Evolutionary conservation across 2,797 vertebrate species (phyloP).

Genomic region (Mionectes olivaceus): DNA sequence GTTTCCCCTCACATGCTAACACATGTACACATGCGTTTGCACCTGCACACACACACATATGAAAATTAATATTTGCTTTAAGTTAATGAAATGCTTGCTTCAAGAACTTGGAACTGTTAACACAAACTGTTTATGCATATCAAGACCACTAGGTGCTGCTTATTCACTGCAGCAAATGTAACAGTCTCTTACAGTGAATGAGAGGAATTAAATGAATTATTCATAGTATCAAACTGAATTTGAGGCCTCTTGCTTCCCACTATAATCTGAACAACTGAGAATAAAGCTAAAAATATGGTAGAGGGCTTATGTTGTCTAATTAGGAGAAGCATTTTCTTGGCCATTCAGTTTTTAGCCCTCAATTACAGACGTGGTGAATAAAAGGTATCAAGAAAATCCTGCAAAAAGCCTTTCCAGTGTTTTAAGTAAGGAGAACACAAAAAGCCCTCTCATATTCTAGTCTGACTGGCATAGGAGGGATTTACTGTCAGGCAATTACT

Average conservation of each 20-base stretch:
- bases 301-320: neutral
- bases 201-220: neutral
- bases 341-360: neutral
- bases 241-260: neutral
- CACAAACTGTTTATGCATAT: neutral
- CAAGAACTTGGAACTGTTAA: neutral
- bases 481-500: constrained; percentile 6
- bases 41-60: too few relatives aligned
- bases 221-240: neutral
- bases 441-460: neutral
- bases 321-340: neutral
- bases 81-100: neutral
- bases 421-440: neutral
- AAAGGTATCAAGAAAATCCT: constrained; percentile 32
- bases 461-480: neutral
- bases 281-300: neutral
- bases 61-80: neutral
- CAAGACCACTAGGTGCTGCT: constrained; percentile 56
- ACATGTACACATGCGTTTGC: fast-evolving
- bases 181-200: neutral
- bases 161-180: neutral
- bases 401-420: neutral
- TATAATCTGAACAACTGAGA: neutral
- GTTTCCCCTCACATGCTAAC: neutral
- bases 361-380: neutral